Base-by-base conservation (phyloP, 2,888 invertebrate species). In the Copidosoma aretas region DNA sequence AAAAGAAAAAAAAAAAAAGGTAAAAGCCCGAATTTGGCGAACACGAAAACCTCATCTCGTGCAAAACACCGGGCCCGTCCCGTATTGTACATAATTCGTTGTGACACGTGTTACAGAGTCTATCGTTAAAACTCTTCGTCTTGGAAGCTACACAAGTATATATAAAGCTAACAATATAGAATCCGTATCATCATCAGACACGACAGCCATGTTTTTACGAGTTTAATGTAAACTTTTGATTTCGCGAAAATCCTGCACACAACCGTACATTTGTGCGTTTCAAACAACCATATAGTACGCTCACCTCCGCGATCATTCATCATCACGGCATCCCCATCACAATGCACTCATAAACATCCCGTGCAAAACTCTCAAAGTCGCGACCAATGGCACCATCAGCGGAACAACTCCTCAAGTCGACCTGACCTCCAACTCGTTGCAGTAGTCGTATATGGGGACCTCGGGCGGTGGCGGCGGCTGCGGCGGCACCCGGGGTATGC, bases 381-480 rank as follows among this genome's bases (percentile, higher is more conserved):
- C 15, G 43, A 21, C 19, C 32, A 49, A 46, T 25, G 25, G 19
- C 19, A 32, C 8, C 32, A 61, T 39, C 19, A 46, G 17, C n/a
- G n/a, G n/a, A n/a, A n/a, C n/a, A 49, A 32, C 14, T 58, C 21
- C 24, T 67, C 52, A 71, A 32, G 71, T 57, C 62, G 67, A 64
- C 17, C 71, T 54, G 22, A 73, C 64, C 67, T 71, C 68, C 59
- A 71, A 54, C 67, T 75, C 74, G 8, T 73, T 63, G 56, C 79
- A 81, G 69, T 80, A 81, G 66, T 81, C 81, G 64, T 81, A 81
- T 66, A 81, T 79, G 17, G 82, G 81, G 64, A 81, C 76, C 61
- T 79, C 78, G 10, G 80, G 81, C 24, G 81, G 81, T 57, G 75
- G 74, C 22, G 75, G 75, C n/a, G 81, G 81, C 57, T 75, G 74